Evolutionary conservation across 2,888 invertebrate species (phyloP).

Genomic region (Anarsia innoxiella): DNA sequence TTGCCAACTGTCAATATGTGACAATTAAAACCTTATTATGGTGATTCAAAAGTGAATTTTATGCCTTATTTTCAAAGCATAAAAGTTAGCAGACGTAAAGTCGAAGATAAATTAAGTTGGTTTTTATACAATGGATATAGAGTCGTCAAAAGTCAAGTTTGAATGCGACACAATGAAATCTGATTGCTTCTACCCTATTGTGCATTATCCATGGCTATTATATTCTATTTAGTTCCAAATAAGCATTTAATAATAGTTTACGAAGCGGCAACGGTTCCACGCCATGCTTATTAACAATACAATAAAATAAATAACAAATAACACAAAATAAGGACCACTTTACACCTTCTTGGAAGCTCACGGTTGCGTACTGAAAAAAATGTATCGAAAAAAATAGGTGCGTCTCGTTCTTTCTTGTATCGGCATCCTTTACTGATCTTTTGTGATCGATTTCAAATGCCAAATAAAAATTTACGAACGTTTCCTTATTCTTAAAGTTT

Average conservation of each 20-base stretch:
- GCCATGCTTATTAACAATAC: conserved; percentile 74
- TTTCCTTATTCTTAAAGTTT: no score
- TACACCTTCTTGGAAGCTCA: conserved; percentile 72
- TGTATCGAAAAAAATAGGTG: conserved; percentile 35
- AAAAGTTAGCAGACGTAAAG: neutral
- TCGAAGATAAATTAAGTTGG: conserved; percentile 25
- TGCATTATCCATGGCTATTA: conserved; percentile 70
- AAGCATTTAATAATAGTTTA: conserved; percentile 71
- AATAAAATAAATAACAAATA: conserved; percentile 72
- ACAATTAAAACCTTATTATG: conserved; percentile 4
- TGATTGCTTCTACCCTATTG: conserved; percentile 64
- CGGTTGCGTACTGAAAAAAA: conserved; percentile 54
- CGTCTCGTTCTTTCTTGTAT: conserved; percentile 32
- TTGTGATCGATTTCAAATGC: conserved; percentile 34
- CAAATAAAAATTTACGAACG: no score
- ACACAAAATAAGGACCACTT: conserved; percentile 65
- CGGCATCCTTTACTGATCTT: conserved; percentile 39
- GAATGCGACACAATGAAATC: conserved; percentile 54
- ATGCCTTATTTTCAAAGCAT: conserved; percentile 7
- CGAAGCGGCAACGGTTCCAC: conserved; percentile 57
- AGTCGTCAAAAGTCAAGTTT: conserved; percentile 66
- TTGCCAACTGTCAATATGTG: conserved; percentile 22
- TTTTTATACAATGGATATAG: conserved; percentile 37
- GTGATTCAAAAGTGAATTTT: neutral
- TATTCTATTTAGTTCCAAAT: conserved; percentile 75